A percentile compares a stretch with the other conserved stretches of the same genome.
Evolutionary conservation across 2,797 vertebrate genomes (phyloP).

Genomic region (Cyclura pinguis): DNA sequence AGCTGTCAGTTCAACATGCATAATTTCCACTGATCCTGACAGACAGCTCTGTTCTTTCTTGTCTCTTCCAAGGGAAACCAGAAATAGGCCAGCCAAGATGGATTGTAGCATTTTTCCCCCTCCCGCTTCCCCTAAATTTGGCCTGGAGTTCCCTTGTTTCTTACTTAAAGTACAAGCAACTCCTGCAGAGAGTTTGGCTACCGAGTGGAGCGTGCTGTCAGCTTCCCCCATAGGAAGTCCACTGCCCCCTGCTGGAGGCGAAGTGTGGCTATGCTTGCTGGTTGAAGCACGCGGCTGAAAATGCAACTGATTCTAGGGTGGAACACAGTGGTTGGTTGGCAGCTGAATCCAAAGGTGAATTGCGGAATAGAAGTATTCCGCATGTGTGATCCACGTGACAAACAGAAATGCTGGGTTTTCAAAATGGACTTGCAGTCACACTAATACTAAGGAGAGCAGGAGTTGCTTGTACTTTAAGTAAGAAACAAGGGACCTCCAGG

Average conservation of each 20-base stretch:
- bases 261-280: no score
- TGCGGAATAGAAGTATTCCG: not conserved
- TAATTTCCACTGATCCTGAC: constrained; percentile 25
- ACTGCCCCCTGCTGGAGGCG: constrained; percentile 5
- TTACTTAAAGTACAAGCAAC: constrained; percentile 20
- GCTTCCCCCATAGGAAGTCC: not conserved
- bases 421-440: not conserved
- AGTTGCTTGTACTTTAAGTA: constrained; percentile 16
- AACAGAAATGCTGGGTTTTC: not conserved
- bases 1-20: constrained; percentile 28
- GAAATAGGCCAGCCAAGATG: constrained; percentile 30
- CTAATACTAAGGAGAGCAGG: no score
- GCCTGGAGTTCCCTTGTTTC: constrained; percentile 11
- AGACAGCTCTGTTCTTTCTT: not conserved
- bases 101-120: not conserved
- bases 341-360: not conserved
- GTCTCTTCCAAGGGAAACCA: constrained; percentile 14
- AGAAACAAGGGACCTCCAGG: constrained; percentile 8
- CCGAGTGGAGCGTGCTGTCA: not conserved
- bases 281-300: not conserved
- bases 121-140: not conserved
- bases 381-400: not conserved
- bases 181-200: not conserved
- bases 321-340: not conserved
- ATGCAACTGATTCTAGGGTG: not conserved